A percentile compares a stretch with the other conserved stretches of the same genome.
Evolutionary conservation across 2,888 invertebrate species (phyloP).

Genomic region (Ptilodon capucinus): DNA sequence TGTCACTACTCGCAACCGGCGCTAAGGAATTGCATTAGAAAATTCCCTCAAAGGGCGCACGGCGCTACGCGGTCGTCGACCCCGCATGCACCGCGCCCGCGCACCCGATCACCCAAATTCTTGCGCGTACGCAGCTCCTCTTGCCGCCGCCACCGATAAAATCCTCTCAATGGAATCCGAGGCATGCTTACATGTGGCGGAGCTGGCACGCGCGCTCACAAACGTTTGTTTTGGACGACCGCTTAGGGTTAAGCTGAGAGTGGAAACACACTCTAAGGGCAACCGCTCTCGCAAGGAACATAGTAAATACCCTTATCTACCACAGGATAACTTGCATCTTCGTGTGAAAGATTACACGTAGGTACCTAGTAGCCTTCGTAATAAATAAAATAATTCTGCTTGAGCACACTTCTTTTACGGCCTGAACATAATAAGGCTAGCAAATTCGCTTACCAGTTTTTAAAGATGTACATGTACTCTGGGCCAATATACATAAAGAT

Average conservation of each 20-base stretch:
- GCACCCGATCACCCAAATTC: conserved; percentile 69
- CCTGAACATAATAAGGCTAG: too few relatives aligned
- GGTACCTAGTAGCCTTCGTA: too few relatives aligned
- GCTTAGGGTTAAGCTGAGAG: neutral
- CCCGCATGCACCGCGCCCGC: conserved; percentile 34
- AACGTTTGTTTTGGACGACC: conserved; percentile 38
- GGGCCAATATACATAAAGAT: too few relatives aligned
- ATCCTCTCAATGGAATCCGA: conserved; percentile 61
- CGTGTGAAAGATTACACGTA: too few relatives aligned
- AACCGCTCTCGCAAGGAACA: neutral
- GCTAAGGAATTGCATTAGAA: conserved; percentile 43
- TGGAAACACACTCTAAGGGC: neutral
- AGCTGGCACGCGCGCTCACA: conserved; percentile 43
- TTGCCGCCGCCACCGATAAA: conserved; percentile 44
- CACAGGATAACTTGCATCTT: neutral
- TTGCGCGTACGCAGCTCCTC: conserved; percentile 69
- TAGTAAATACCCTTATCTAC: neutral
- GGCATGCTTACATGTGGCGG: conserved; percentile 50
- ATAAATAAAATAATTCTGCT: too few relatives aligned
- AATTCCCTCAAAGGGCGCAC: conserved; percentile 54
- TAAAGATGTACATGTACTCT: too few relatives aligned
- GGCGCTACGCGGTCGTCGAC: conserved; percentile 59
- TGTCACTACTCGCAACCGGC: neutral
- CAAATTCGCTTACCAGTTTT: too few relatives aligned
- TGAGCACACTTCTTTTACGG: too few relatives aligned